phyloP scores from a whole-genome alignment of 37 sponge, comb jelly and placozoan species.

The Spongia lamella region DNA sequence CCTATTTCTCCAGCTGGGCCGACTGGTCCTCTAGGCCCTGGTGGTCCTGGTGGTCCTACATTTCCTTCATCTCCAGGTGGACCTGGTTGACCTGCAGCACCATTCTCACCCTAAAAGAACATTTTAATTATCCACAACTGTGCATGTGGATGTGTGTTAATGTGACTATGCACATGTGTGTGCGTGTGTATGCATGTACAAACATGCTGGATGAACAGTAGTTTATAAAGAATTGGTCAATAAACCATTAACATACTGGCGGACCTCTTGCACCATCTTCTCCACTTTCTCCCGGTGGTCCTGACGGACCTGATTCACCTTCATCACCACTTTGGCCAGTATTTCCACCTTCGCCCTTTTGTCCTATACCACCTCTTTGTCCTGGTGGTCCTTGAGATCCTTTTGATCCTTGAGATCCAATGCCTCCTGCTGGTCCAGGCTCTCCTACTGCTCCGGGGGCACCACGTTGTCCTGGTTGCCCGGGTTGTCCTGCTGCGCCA shows the following conservation, averaged over 20 bases:
- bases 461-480: conserved; percentile 6
- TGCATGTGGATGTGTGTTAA: too few species aligned
- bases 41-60: too few species aligned
- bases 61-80: too few species aligned
- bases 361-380: too few species aligned
- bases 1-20: conserved; percentile 6
- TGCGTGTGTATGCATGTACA: too few species aligned
- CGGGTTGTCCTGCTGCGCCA: not conserved
- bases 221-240: too few species aligned
- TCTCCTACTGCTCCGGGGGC: conserved; percentile 15
- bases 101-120: too few species aligned
- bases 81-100: too few species aligned
- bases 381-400: too few species aligned
- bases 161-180: too few species aligned
- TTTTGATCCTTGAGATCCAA: conserved; percentile 36
- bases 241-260: conserved; percentile 6
- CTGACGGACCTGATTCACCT: not conserved
- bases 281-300: conserved; percentile 12
- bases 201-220: too few species aligned
- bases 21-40: not conserved
- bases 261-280: conserved; percentile 1
- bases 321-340: not conserved
- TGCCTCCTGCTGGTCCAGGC: conserved; percentile 16
- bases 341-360: not conserved
- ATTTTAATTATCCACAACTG: too few species aligned